Percentiles rank a stretch among this genome's conserved stretches.
phyloP scores from a whole-genome alignment of 2,888 invertebrate genomes.

The Sialis fuliginosa region DNA sequence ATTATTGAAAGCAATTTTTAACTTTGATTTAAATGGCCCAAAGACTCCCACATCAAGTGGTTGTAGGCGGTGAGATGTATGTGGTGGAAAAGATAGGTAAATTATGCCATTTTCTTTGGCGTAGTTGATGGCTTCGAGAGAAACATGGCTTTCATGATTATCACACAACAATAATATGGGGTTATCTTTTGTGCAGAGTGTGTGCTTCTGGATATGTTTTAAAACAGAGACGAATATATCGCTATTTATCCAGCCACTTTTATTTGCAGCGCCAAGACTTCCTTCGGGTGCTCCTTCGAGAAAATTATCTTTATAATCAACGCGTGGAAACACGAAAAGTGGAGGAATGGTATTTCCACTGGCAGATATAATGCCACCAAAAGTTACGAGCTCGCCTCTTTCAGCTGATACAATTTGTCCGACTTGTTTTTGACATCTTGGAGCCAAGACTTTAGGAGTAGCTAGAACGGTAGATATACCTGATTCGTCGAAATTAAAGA shows the following conservation, averaged over 20 bases:
- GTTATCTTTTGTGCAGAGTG: slow-evolving; percentile 6
- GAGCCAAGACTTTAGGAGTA: slow-evolving; percentile 11
- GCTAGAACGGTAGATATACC: slow-evolving; percentile 10
- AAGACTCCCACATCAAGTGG: too few species aligned
- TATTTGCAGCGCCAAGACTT: slow-evolving; percentile 10
- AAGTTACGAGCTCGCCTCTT: slow-evolving; percentile 18
- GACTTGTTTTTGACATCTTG: slow-evolving; percentile 15
- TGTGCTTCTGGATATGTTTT: slow-evolving; percentile 10
- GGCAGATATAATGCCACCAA: slow-evolving; percentile 16
- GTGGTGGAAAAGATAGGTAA: too few species aligned
- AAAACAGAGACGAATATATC: slow-evolving; percentile 9
- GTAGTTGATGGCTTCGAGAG: too few species aligned
- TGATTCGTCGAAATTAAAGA: slow-evolving; percentile 12
- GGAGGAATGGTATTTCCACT: slow-evolving; percentile 17
- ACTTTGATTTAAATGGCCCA: too few species aligned
- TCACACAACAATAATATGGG: slow-evolving; percentile 9
- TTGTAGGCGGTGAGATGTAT: too few species aligned
- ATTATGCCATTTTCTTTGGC: too few species aligned
- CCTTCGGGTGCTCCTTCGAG: slow-evolving; percentile 11
- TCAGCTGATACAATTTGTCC: slow-evolving; percentile 19
- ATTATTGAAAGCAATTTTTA: too few species aligned
- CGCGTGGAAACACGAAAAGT: slow-evolving; percentile 16
- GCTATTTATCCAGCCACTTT: slow-evolving; percentile 11
- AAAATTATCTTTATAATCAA: slow-evolving; percentile 11
- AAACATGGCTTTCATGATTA: too few species aligned